phyloP scores from a whole-genome alignment of 2,888 invertebrate species.

The Megalurothrips usitatus region DNA sequence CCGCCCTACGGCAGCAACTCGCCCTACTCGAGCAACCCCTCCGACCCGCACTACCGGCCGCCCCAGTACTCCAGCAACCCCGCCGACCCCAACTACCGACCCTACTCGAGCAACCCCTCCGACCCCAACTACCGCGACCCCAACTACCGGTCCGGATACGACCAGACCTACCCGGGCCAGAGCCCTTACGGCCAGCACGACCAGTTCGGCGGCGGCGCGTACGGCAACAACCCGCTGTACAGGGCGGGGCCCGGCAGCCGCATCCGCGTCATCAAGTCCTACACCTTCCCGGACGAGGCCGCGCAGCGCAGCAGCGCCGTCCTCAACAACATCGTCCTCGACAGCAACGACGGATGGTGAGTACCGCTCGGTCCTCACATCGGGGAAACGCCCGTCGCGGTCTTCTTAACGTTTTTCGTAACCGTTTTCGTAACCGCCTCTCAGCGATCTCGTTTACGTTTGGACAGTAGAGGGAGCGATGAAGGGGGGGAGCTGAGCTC shows the following conservation, averaged over 20 bases:
- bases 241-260: neutral
- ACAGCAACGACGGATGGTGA: conserved; percentile 55
- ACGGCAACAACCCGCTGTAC: conserved; percentile 14
- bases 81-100: neutral
- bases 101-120: conserved; percentile 1
- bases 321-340: conserved; percentile 68
- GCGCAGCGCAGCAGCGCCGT: conserved; percentile 56
- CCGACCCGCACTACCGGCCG: neutral
- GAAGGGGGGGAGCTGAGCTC: no score
- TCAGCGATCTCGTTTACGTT: neutral
- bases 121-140: conserved; percentile 23
- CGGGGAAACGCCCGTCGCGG: no score
- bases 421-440: neutral
- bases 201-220: conserved; percentile 13
- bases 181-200: neutral
- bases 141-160: conserved; percentile 19
- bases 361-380: neutral
- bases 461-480: no score
- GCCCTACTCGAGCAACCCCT: neutral
- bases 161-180: neutral
- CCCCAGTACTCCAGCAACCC: neutral
- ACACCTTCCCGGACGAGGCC: conserved; percentile 58
- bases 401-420: no score
- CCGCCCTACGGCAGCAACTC: neutral
- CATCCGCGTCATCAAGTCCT: conserved; percentile 46